Base-by-base conservation (phyloP, 2,113 vertebrate genomes). In the Tupaia tana region DNA sequence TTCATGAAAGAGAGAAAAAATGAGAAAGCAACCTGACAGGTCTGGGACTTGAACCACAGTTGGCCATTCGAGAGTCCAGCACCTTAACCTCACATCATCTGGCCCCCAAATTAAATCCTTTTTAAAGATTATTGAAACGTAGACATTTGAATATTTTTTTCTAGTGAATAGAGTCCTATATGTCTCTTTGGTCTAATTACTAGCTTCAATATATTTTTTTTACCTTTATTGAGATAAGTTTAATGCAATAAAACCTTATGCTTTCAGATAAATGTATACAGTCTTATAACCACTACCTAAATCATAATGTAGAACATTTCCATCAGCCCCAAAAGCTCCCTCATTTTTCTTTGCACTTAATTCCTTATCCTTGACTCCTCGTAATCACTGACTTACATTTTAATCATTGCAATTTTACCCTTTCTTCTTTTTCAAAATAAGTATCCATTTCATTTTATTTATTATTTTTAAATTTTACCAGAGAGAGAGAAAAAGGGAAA, bases 101-200 rank as follows among this genome's bases (percentile, higher is more conserved):
- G 43, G 43, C 43, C 43, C 43, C 43, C 43, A 43, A 43, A 43
- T 43, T 43, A 43, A 43, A 43, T 43, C 43, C 43, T 67, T 93
- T 93, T 69, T 90, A 85, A 89, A 77, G 31, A 54, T 90, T 61
- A 74, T 69, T 61, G 93, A 79, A 97, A 91, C 86, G 61, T 83
- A 94, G 54, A 94, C 27, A 11, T 31, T 93, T 34, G 63, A 77
- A 43, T 82, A 71, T 69, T 93, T 91, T 91, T 74, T 15, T 27
- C 15, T 79, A 88, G 56, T 66, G 34, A 9, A 19, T 63, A 54
- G 14, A 91, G 19, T 91, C n/a, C 52, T 92, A 15, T 6, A 1
- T 71, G 10, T 16, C 31, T 73, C 69, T 79, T 91, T 74, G 43
- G 61, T 80, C 59, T 80, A 67, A 78, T 75, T 59, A n/a, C 9